Evolutionary conservation across 1,140 invertebrate genomes (phyloP).

Genomic region (Leptopilina clavipes): DNA sequence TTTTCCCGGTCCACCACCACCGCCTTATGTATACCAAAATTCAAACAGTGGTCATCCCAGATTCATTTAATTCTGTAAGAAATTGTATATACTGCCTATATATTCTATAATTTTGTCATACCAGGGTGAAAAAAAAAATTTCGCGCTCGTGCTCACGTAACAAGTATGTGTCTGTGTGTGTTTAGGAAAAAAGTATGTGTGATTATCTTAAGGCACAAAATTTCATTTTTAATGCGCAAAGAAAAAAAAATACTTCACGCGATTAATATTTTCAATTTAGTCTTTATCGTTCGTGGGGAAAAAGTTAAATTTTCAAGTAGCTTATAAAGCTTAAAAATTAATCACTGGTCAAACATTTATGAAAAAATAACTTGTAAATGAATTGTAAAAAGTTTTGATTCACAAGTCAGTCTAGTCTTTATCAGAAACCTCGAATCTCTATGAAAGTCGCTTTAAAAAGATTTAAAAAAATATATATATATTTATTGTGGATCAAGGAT

Average conservation of each 20-base stretch:
- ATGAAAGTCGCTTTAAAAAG: slow-evolving; percentile 29
- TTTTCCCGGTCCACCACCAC: slow-evolving; percentile 65
- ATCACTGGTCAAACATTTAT: slow-evolving; percentile 11
- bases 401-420: slow-evolving; percentile 12
- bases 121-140: slow-evolving; percentile 39
- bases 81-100: slow-evolving; percentile 49
- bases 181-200: slow-evolving; percentile 18
- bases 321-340: background rate
- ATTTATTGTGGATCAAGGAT: slow-evolving; percentile 8
- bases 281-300: background rate
- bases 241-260: background rate
- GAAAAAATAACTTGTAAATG: slow-evolving; percentile 3
- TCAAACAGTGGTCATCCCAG: slow-evolving; percentile 68
- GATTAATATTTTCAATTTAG: slow-evolving; percentile 4
- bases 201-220: slow-evolving; percentile 27
- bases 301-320: background rate
- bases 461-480: background rate
- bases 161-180: background rate
- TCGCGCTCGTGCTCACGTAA: slow-evolving; percentile 5
- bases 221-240: background rate
- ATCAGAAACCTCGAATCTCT: slow-evolving; percentile 14
- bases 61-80: slow-evolving; percentile 66
- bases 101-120: slow-evolving; percentile 46
- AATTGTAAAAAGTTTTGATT: slow-evolving; percentile 21
- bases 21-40: slow-evolving; percentile 69